These are phyloP conservation scores for Melinaea marsaeus DNA, from an alignment of 2,888 invertebrate species.

Conservation along the genomic window DNA sequence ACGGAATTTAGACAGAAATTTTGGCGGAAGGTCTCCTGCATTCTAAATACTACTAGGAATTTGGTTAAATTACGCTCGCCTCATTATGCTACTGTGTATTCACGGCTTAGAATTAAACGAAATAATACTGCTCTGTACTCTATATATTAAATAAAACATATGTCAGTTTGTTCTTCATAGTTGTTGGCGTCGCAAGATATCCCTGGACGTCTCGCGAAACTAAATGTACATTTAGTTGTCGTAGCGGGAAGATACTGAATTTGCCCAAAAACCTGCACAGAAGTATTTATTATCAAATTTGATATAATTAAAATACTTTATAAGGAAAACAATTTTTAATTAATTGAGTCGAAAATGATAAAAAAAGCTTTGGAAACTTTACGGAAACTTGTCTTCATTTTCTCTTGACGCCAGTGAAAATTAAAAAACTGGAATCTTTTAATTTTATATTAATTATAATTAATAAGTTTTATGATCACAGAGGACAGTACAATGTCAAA, in stretches of 20 bases:
- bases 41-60: conserved; percentile 19
- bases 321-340: not conserved
- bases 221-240: conserved; percentile 57
- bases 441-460: not conserved
- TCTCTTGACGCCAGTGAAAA: not conserved
- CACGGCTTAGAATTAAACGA: conserved; percentile 14
- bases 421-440: not conserved
- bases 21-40: conserved; percentile 6
- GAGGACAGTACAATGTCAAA: not conserved
- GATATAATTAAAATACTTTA: conserved; percentile 3
- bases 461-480: too few species aligned
- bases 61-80: conserved; percentile 18
- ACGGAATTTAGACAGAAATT: conserved; percentile 1
- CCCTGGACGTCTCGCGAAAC: conserved; percentile 40
- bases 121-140: conserved; percentile 14
- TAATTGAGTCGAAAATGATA: conserved; percentile 3
- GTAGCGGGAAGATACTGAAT: conserved; percentile 56
- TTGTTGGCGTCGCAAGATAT: conserved; percentile 40
- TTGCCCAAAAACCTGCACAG: conserved; percentile 63
- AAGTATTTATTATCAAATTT: not conserved
- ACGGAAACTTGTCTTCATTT: not conserved
- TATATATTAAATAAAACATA: conserved; percentile 9
- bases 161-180: conserved; percentile 10
- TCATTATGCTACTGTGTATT: conserved; percentile 19
- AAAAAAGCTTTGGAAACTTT: not conserved